Percentiles rank a stretch among this genome's conserved stretches.
Conservation (phyloP, 2,797 vertebrate genomes). For the Sebastes diploproa region DNA sequence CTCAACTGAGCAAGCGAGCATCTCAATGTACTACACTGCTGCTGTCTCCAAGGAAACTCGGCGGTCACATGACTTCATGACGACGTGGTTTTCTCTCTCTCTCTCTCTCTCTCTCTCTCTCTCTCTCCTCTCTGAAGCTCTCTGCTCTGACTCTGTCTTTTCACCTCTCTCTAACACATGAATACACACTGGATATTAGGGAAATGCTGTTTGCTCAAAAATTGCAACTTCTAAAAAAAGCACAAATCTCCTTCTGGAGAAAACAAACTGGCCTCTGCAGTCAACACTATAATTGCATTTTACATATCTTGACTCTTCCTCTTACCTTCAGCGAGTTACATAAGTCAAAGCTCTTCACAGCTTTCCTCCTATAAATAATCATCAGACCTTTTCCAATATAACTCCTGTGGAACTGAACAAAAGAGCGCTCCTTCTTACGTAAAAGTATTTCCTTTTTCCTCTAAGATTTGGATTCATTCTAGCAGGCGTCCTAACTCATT, state of each 20-base stretch:
- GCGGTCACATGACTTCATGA: slow-evolving; percentile 81
- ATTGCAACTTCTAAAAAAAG: slow-evolving; percentile 1
- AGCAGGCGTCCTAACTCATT: slow-evolving; percentile 12
- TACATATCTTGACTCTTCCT: slow-evolving; percentile 31
- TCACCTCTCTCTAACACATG: slow-evolving; percentile 35
- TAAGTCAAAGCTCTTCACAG: slow-evolving; percentile 54
- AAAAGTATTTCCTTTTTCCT: slow-evolving; percentile 35
- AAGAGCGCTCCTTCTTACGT: slow-evolving; percentile 26
- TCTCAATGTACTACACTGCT: slow-evolving; percentile 83
- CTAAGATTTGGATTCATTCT: slow-evolving; percentile 2
- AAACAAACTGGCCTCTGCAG: not conserved
- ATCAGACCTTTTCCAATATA: slow-evolving; percentile 26
- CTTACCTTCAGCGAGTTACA: slow-evolving; percentile 43
- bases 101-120: slow-evolving; percentile 40
- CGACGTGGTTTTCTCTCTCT: slow-evolving; percentile 55
- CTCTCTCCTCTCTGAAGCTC: slow-evolving; percentile 44
- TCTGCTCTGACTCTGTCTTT: slow-evolving; percentile 36
- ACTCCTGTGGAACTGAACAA: slow-evolving; percentile 25
- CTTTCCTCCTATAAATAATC: slow-evolving; percentile 59
- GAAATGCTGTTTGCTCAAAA: slow-evolving; percentile 39
- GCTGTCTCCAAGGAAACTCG: slow-evolving; percentile 89
- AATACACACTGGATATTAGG: slow-evolving; percentile 27
- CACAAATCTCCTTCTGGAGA: not conserved
- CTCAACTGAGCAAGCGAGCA: slow-evolving; percentile 80
- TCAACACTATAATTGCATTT: slow-evolving; percentile 26